These are phyloP conservation scores for Phalanger gymnotis DNA, from an alignment of 2,797 vertebrate species.

Conservation along the genomic window DNA sequence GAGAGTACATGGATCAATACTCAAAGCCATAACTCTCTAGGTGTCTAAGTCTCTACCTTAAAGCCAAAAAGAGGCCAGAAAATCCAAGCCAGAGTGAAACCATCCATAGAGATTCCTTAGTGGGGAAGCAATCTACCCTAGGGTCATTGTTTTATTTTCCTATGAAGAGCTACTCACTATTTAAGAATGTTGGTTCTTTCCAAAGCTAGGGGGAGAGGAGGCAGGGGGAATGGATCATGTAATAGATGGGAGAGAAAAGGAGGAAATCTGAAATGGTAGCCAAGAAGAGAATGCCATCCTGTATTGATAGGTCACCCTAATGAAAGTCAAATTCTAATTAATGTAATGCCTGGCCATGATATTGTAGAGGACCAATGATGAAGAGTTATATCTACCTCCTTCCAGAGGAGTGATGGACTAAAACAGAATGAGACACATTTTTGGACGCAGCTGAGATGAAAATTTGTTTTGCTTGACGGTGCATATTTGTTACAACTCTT, in stretches of 20 bases:
- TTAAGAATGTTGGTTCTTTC: neutral
- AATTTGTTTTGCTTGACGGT: neutral
- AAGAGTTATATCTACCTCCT: neutral
- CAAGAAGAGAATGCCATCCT: neutral
- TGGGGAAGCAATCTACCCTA: conserved; percentile 9
- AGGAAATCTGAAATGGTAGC: neutral
- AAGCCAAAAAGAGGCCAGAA: conserved; percentile 34
- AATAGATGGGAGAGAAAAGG: neutral
- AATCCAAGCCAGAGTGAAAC: conserved; percentile 24
- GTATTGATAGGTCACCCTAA: too few species aligned
- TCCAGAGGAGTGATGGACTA: neutral
- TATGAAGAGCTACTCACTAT: neutral
- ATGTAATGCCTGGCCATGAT: neutral
- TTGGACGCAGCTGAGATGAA: neutral
- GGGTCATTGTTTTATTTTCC: neutral
- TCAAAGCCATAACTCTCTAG: neutral
- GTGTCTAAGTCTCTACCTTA: neutral
- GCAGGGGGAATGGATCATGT: neutral
- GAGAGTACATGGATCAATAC: conserved; percentile 30
- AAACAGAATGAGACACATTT: neutral
- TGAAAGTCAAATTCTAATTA: neutral
- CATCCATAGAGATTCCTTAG: conserved; percentile 1
- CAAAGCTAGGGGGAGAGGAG: neutral
- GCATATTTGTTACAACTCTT: neutral
- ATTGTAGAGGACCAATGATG: neutral